A percentile compares a stretch with the other conserved stretches of the same genome.
Conservation (phyloP, 2,888 invertebrate species). For the Tetragonisca angustula region DNA sequence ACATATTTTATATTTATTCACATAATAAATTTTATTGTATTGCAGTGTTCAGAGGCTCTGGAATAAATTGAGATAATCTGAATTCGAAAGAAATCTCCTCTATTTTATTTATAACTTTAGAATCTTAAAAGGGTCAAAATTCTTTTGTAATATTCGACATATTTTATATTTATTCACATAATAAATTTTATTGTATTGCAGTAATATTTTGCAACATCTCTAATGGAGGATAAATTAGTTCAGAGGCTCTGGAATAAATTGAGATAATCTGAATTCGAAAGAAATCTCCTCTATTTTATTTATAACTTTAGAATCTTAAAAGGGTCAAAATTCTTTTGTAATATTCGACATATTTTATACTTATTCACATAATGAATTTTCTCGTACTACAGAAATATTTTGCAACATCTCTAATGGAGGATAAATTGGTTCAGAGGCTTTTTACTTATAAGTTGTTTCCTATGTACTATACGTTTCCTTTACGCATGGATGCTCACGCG, state of each 20-base stretch:
- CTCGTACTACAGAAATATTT: background rate
- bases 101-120: no score
- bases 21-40: background rate
- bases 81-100: no score
- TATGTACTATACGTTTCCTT: background rate
- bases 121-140: no score
- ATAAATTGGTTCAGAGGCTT: background rate
- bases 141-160: no score
- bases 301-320: no score
- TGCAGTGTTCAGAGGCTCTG: background rate
- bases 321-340: no score
- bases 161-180: background rate
- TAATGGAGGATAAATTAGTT: background rate
- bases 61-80: no score
- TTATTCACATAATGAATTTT: background rate
- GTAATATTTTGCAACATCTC: background rate
- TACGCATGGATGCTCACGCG: background rate
- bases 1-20: background rate
- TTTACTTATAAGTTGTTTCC: background rate
- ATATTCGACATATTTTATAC: background rate
- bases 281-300: no score
- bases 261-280: no score
- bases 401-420: background rate
- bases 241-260: no score
- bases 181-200: background rate